Conservation (phyloP, 2,113 vertebrate species). For the Gobiocypris rarus region DNA sequence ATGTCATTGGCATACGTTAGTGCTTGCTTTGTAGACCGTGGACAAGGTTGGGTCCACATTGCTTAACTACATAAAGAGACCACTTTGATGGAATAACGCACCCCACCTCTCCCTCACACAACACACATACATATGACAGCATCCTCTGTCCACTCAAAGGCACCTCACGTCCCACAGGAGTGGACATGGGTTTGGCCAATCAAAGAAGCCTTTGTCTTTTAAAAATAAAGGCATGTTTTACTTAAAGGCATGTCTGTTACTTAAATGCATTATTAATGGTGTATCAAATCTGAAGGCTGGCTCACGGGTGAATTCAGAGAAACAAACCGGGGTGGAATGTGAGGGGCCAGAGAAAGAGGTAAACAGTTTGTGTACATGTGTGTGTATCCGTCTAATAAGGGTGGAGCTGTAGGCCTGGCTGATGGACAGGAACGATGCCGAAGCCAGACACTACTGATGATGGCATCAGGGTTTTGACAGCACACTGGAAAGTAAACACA, state of each 20-base stretch:
- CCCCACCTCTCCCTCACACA: constrained; percentile 31
- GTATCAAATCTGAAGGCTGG: constrained; percentile 59
- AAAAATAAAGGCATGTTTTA: constrained; percentile 66
- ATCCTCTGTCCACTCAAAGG: constrained; percentile 9
- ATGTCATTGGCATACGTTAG: constrained; percentile 11
- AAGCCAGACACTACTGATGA: constrained; percentile 49
- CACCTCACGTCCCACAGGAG: constrained; percentile 34
- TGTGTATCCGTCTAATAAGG: constrained; percentile 36
- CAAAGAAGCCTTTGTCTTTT: constrained; percentile 67
- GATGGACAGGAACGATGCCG: constrained; percentile 47
- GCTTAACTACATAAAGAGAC: constrained; percentile 21
- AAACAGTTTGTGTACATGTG: constrained; percentile 15
- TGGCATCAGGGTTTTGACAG: constrained; percentile 57
- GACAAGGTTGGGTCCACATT: constrained; percentile 3
- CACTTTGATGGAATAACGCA: constrained; percentile 34
- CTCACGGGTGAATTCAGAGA: constrained; percentile 54
- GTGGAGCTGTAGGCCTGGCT: constrained; percentile 45
- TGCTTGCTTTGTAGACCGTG: constrained; percentile 20
- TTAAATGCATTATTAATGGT: constrained; percentile 50
- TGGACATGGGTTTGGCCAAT: constrained; percentile 58
- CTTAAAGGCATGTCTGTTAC: too few relatives aligned
- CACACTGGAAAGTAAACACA: constrained; percentile 61
- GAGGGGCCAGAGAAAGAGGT: background rate
- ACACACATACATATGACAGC: constrained; percentile 11
- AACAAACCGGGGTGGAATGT: constrained; percentile 27